These are phyloP conservation scores for Corvus cornix DNA, from an alignment of 2,113 vertebrate genomes.

Conservation along the genomic window DNA sequence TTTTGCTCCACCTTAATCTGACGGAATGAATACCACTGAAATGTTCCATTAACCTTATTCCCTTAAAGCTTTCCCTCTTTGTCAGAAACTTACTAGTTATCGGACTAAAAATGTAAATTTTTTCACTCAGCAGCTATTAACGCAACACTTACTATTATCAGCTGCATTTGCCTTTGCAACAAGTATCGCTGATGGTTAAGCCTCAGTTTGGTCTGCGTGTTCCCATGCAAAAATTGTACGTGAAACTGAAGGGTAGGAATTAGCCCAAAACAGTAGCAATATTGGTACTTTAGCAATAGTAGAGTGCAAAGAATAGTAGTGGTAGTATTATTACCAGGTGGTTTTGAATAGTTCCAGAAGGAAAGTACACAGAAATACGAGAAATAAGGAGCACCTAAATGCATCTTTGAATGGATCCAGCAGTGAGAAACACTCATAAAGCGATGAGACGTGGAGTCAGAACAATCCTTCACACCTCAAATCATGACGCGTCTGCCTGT, in stretches of 20 bases:
- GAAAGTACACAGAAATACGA: neutral
- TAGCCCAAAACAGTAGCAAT: neutral
- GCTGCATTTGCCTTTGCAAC: neutral
- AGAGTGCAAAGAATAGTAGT: neutral
- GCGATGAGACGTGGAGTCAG: accelerated
- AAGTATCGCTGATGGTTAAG: neutral
- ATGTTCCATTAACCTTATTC: neutral
- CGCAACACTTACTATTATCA: neutral
- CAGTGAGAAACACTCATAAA: neutral
- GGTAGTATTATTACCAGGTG: neutral
- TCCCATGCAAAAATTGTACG: neutral
- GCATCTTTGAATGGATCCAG: neutral
- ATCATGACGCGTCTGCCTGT: neutral
- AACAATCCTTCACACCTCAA: neutral
- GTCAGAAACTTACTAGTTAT: neutral
- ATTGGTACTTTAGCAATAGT: neutral
- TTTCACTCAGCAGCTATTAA: neutral
- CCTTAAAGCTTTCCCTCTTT: neutral
- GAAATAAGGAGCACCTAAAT: neutral
- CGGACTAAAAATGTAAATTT: neutral
- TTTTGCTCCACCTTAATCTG: neutral
- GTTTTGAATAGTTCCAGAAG: neutral
- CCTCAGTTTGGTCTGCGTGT: neutral
- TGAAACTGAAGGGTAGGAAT: neutral
- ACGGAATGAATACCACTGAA: neutral